These are phyloP conservation scores for Drosophila ustulata DNA, from an alignment of 2,888 invertebrate species.

Conservation along the genomic window DNA sequence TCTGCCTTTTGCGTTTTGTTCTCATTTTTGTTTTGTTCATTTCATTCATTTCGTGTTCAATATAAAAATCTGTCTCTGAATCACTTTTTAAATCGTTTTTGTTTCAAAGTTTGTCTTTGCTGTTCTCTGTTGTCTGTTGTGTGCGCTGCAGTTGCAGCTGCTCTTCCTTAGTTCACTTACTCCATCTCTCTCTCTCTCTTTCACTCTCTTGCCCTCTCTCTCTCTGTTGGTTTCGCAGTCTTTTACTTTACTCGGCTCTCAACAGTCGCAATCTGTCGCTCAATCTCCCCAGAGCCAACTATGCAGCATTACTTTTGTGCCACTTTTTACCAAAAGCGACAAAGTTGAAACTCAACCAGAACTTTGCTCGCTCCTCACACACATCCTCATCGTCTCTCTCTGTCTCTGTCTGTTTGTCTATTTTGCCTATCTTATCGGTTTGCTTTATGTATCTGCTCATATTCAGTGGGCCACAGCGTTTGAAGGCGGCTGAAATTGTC, in stretches of 20 bases:
- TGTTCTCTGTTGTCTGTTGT: constrained; percentile 15
- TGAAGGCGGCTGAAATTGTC: constrained; percentile 45
- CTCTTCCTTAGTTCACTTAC: neutral
- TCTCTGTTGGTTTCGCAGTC: neutral
- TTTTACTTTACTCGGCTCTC: constrained; percentile 8
- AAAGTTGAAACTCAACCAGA: constrained; percentile 72
- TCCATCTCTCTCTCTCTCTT: neutral
- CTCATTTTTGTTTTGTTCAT: constrained; percentile 7
- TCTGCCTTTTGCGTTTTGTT: constrained; percentile 13
- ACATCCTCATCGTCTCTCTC: constrained; percentile 3
- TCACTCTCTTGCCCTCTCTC: neutral
- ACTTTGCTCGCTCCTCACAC: constrained; percentile 44
- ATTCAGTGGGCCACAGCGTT: constrained; percentile 42
- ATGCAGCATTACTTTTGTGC: constrained; percentile 69
- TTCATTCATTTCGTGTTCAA: constrained; percentile 66
- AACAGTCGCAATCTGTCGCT: constrained; percentile 70
- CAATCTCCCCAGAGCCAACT: constrained; percentile 68
- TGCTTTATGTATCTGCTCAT: constrained; percentile 54
- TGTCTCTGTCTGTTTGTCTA: neutral
- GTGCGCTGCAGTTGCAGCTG: constrained; percentile 27
- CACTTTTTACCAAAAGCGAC: constrained; percentile 68
- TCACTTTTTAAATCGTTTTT: constrained; percentile 77
- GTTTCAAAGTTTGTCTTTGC: constrained; percentile 66
- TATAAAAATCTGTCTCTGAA: constrained; percentile 70
- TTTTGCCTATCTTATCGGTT: constrained; percentile 52